Base-by-base conservation (phyloP, 2,888 invertebrate species). In the Drosophila phalerata region DNA sequence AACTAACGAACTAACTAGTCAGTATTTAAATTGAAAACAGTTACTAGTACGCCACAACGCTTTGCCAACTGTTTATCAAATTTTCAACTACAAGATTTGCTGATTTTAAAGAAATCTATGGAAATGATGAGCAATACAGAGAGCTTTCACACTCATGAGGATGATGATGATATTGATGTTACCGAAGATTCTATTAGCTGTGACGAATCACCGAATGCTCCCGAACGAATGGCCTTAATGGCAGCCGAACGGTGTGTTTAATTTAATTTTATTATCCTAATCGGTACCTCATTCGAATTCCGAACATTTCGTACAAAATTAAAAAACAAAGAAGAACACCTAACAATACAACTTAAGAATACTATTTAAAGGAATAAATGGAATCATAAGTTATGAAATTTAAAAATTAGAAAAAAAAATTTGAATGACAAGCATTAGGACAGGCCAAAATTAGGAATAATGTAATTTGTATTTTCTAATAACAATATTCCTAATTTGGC, bases 21-120 rank as follows among this genome's bases (percentile, higher is more conserved):
- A 5, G 15, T 60, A 32, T 68, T 47, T 11, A 1, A 28, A 8
- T 28, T n/a, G n/a, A 1, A 8, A 25, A 37, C 19, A 85, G 88
- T 85, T 52, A 69, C 57, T 15, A 77, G 79, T 61, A 72, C 79
- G 15, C 83, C 85, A 15, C 62, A 83, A 19, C 73, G 72, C 6
- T 85, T 85, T 63, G 88, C 70, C 48, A 75, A 69, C 47, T 85
- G 85, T 38, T 77, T 97, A 34, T 95, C 95, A 87, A 95, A 96
- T 88, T 90, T 97, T 55, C 95, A 96, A 3, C 83, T 97, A 68
- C 94, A 95, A 3, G 95, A 95, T 80, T 92, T 97, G 28, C 92
- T 97, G n/a, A 93, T 94, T 67, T 92, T 97, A 2, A 93, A 91
- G 61, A 88, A 88, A 62, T 92, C 92, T 2, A 68, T 92, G 51